Base-by-base conservation (phyloP, 2,888 invertebrate species). In the Synanthedon vespiformis region DNA sequence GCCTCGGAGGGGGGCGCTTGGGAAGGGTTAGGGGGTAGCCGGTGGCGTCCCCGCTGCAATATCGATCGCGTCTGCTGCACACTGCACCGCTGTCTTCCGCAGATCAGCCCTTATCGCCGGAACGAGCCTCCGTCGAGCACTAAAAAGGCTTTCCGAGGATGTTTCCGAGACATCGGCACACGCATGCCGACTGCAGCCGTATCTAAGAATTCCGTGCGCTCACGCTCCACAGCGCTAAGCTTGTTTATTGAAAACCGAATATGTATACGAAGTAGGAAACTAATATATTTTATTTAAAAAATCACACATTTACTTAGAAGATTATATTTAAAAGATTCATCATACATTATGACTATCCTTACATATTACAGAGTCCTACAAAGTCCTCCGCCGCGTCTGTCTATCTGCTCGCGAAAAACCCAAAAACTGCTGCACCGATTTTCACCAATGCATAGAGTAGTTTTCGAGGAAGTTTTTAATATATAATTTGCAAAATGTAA, bases 1-100 rank as follows among this genome's bases (percentile, higher is more conserved):
- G 51, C 51, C 50, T 55, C 55, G 55, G 54, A 40, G 34, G 56
- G 58, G 58, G 57, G 55, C 52, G 54, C 59, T 56, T 34, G 56
- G 64, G 57, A 61, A 27, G 16, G n/a, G n/a, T 5, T 50, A 48
- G 61, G 60, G 57, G 60, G 61, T 55, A 56, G 60, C 60, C 55
- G 58, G 57, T 58, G 59, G 54, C 55, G 55, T 58, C 50, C 75
- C 74, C 76, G 71, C 70, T 84, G 82, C 83, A 80, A 63, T 85
- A 86, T 86, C 86, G 86, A 87, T 85, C 84, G 77, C 70, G 86
- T 85, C 85, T 85, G 75, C 78, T 80, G 80, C 79, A 77, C 77
- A 74, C 72, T 82, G 84, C 83, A 78, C 62, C 77, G 79, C 81
- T 85, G 86, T 86, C 86, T 86, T 86, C 79, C 77, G 75, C 86